Evolutionary conservation across 2,797 vertebrate species (phyloP).

Genomic region (Silurus lanzhouensis): DNA sequence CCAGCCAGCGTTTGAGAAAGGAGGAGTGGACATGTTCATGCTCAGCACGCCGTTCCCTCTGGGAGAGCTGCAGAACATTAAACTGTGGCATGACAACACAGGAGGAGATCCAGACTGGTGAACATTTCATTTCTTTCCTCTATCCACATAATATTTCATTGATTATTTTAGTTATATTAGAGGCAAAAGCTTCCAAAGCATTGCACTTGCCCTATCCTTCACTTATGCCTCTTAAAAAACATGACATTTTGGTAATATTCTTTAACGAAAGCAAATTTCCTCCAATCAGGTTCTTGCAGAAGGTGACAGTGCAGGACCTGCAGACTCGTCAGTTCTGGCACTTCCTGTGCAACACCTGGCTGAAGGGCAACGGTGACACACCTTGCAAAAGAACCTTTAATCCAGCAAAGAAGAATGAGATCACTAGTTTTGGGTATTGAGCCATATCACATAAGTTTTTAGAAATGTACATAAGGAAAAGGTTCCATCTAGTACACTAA

Average conservation of each 20-base stretch:
- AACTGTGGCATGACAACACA: conserved; percentile 81
- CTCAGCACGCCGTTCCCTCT: conserved; percentile 73
- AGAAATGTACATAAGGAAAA: neutral
- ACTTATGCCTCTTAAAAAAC: neutral
- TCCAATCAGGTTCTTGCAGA: conserved; percentile 75
- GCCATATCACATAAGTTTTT: neutral
- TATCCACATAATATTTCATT: conserved; percentile 29
- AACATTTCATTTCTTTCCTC: conserved; percentile 31
- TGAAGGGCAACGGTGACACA: conserved; percentile 71
- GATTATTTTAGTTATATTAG: neutral
- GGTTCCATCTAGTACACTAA: neutral
- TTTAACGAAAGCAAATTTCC: neutral
- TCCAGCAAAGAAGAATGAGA: conserved; percentile 75
- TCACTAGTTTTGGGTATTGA: conserved; percentile 79
- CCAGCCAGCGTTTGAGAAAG: conserved; percentile 77
- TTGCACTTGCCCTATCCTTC: neutral
- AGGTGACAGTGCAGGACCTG: conserved; percentile 75
- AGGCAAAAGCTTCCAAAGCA: neutral
- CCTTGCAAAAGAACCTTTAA: conserved; percentile 75
- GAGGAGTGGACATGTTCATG: conserved; percentile 81
- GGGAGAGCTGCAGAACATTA: conserved; percentile 75
- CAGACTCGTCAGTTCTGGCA: conserved; percentile 73
- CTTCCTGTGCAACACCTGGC: conserved; percentile 79
- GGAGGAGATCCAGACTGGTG: conserved; percentile 69
- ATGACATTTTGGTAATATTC: neutral